Conservation (phyloP, 2,113 vertebrate genomes). For the Cyphomyrus plagiostoma region DNA sequence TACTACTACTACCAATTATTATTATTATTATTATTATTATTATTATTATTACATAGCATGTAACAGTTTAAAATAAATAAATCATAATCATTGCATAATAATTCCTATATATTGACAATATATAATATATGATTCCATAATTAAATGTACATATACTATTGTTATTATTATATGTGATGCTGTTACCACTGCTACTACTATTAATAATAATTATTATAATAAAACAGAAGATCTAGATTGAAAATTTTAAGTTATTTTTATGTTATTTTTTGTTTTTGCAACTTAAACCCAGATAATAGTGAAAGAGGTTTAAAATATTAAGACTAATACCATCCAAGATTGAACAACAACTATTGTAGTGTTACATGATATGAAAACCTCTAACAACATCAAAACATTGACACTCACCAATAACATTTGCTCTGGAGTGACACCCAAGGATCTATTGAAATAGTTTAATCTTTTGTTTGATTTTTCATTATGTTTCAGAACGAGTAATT, state of each 20-base stretch:
- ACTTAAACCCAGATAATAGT: background rate
- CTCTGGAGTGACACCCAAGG: background rate
- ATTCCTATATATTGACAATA: background rate
- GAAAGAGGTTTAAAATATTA: background rate
- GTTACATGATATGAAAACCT: background rate
- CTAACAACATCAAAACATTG: background rate
- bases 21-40: too few species aligned
- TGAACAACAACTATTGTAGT: background rate
- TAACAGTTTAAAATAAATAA: background rate
- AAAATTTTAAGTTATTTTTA: background rate
- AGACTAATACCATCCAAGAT: background rate
- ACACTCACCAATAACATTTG: background rate
- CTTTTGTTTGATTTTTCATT: background rate
- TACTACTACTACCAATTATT: background rate
- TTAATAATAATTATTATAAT: background rate
- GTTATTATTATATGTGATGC: background rate
- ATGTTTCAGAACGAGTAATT: background rate
- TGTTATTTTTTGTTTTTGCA: background rate
- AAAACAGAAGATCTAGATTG: background rate
- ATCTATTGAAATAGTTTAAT: background rate
- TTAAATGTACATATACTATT: background rate
- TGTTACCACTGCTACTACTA: too few species aligned
- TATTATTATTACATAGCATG: background rate
- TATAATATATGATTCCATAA: background rate
- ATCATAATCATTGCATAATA: background rate